phyloP scores from a whole-genome alignment of 2,113 vertebrate species.

The Chrysochloris asiatica region DNA sequence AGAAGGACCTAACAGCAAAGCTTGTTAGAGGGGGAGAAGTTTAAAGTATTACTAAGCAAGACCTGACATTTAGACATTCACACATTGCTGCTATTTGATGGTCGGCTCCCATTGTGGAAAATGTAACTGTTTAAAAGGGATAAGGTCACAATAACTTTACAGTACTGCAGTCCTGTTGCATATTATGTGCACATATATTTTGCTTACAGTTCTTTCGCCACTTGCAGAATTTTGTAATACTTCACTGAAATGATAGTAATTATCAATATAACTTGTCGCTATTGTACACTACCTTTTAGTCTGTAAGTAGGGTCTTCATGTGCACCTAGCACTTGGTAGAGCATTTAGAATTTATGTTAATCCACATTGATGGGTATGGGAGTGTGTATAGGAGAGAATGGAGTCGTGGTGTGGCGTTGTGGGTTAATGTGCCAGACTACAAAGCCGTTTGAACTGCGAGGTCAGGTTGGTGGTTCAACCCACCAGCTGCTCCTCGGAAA shows the following conservation, averaged over 20 bases:
- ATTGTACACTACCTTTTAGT: background rate
- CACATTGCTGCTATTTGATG: background rate
- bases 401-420: too few species aligned
- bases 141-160: background rate
- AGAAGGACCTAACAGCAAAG: slow-evolving; percentile 9
- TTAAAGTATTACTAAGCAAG: slow-evolving; percentile 33
- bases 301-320: background rate
- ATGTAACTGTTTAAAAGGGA: slow-evolving; percentile 47
- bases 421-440: too few species aligned
- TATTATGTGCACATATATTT: background rate
- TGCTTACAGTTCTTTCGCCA: background rate
- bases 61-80: slow-evolving; percentile 47
- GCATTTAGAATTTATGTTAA: slow-evolving; percentile 6
- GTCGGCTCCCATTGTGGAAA: slow-evolving; percentile 42
- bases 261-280: background rate
- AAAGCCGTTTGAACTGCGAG: too few species aligned
- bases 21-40: slow-evolving; percentile 51
- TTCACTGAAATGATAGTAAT: background rate
- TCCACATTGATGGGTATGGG: background rate
- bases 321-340: background rate
- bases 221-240: background rate
- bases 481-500: too few species aligned
- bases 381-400: background rate
- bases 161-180: background rate
- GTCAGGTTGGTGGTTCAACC: too few species aligned